phyloP scores from a whole-genome alignment of 1,140 invertebrate genomes.

The Ericerus pela region DNA sequence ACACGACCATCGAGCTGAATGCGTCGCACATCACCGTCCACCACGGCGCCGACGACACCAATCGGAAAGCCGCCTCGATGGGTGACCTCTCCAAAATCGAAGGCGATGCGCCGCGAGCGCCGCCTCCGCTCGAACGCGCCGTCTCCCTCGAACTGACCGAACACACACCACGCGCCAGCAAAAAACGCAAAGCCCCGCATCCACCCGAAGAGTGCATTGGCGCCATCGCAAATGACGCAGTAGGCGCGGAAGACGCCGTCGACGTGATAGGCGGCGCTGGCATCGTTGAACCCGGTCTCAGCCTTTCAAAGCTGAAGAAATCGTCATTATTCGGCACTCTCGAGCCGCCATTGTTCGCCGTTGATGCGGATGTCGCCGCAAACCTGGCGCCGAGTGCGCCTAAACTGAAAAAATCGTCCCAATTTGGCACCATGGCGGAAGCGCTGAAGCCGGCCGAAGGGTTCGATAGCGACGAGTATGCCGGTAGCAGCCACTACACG shows the following conservation, averaged over 20 bases:
- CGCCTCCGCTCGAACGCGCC: slow-evolving; percentile 54
- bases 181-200: slow-evolving; percentile 47
- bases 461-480: slow-evolving; percentile 14
- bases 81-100: slow-evolving; percentile 64
- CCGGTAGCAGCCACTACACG: slow-evolving; percentile 15
- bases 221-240: slow-evolving; percentile 23
- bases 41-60: slow-evolving; percentile 45
- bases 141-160: slow-evolving; percentile 66
- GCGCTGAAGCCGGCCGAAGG: slow-evolving; percentile 34
- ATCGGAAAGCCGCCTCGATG: slow-evolving; percentile 60
- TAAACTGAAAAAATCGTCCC: slow-evolving; percentile 49
- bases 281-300: slow-evolving; percentile 43
- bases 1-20: slow-evolving; percentile 49
- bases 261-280: slow-evolving; percentile 37
- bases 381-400: slow-evolving; percentile 43
- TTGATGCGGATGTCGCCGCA: slow-evolving; percentile 40
- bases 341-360: too few relatives aligned
- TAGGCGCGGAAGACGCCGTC: slow-evolving; percentile 40
- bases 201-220: slow-evolving; percentile 34
- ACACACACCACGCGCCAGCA: slow-evolving; percentile 41
- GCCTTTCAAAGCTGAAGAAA: slow-evolving; percentile 45
- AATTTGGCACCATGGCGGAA: slow-evolving; percentile 35
- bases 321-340: slow-evolving; percentile 34
- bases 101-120: slow-evolving; percentile 35
- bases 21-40: slow-evolving; percentile 58